Evolutionary conservation across 2,888 invertebrate species (phyloP).

Genomic region (Cryptus viduatorius): DNA sequence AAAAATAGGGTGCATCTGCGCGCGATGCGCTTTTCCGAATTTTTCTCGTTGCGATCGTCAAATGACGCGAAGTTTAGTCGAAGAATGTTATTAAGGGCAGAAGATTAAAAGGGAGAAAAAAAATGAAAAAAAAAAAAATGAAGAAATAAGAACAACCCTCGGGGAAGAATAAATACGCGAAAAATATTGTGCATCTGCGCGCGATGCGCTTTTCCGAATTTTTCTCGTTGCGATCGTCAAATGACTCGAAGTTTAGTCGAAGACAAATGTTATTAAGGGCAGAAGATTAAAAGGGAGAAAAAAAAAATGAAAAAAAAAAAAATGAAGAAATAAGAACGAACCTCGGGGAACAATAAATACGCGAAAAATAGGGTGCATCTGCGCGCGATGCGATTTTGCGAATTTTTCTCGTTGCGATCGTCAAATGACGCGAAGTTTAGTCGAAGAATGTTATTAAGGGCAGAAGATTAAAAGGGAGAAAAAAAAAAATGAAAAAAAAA

Average conservation of each 20-base stretch:
- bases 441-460: constrained; percentile 67
- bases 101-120: constrained; percentile 24
- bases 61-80: constrained; percentile 31
- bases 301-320: constrained; percentile 12
- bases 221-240: constrained; percentile 27
- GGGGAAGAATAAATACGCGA: not conserved
- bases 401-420: constrained; percentile 13
- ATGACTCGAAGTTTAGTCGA: constrained; percentile 35
- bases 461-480: constrained; percentile 26
- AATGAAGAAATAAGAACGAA: constrained; percentile 40
- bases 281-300: constrained; percentile 26
- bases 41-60: constrained; percentile 26
- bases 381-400: not conserved
- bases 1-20: not conserved
- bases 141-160: constrained; percentile 16
- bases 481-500: not conserved
- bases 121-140: constrained; percentile 25
- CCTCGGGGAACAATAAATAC: constrained; percentile 21
- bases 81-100: constrained; percentile 67
- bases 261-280: constrained; percentile 68
- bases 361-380: not conserved
- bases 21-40: not conserved
- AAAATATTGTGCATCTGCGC: not conserved
- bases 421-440: constrained; percentile 32
- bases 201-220: not conserved